Evolutionary conservation across 2,113 vertebrate species (phyloP).

Genomic region (Stomatorhinus ivindoensis): DNA sequence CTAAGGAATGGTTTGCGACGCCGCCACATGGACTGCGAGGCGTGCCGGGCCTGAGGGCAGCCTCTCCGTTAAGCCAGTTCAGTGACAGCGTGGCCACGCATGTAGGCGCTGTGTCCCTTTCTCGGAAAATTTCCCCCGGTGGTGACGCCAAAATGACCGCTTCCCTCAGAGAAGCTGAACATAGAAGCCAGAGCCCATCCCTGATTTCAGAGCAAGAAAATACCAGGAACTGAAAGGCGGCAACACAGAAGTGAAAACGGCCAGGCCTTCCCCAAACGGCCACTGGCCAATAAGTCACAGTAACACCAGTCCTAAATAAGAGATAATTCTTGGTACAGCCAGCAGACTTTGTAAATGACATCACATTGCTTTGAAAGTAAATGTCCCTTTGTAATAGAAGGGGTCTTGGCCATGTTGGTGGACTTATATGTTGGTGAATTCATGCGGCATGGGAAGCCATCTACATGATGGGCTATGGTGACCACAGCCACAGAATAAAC

Average conservation of each 20-base stretch:
- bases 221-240: constrained; percentile 25
- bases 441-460: neutral
- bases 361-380: neutral
- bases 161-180: neutral
- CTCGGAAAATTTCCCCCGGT: neutral
- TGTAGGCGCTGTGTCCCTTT: neutral
- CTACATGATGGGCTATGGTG: neutral
- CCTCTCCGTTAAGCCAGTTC: neutral
- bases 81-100: neutral
- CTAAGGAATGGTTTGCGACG: neutral
- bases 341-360: neutral
- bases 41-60: neutral
- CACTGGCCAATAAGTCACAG: neutral
- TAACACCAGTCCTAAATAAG: neutral
- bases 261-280: neutral
- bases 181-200: constrained; percentile 19
- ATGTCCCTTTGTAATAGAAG: neutral
- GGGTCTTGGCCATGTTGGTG: neutral
- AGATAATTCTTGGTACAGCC: neutral
- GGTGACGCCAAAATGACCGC: neutral
- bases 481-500: neutral
- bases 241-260: constrained; percentile 39
- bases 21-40: neutral
- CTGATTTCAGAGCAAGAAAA: constrained; percentile 9
- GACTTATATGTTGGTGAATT: neutral